phyloP scores from a whole-genome alignment of 2,888 invertebrate genomes.

The Notodonta dromedarius region DNA sequence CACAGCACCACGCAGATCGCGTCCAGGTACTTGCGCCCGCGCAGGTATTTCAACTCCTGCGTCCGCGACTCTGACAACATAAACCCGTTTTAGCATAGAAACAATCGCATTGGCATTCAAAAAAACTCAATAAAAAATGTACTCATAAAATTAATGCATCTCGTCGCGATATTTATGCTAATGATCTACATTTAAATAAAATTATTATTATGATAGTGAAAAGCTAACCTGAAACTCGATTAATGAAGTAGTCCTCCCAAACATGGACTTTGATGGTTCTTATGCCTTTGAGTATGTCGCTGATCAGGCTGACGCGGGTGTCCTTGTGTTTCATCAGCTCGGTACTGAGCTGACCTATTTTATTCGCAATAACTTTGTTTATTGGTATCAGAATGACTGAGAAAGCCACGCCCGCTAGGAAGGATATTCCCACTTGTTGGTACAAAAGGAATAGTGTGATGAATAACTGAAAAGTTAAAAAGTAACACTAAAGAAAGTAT shows the following conservation, averaged over 20 bases:
- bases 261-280: constrained; percentile 95
- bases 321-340: constrained; percentile 97
- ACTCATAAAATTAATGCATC: background rate
- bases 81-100: background rate
- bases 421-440: constrained; percentile 94
- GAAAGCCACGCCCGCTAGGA: constrained; percentile 95
- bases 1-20: constrained; percentile 99
- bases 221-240: constrained; percentile 86
- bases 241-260: constrained; percentile 95
- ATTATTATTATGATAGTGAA: too few relatives aligned
- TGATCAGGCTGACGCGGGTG: constrained; percentile 92
- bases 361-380: constrained; percentile 94
- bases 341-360: constrained; percentile 93
- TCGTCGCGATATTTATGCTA: background rate
- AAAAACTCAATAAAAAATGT: background rate
- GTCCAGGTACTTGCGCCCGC: constrained; percentile 96
- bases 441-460: constrained; percentile 94
- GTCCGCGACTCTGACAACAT: constrained; percentile 83
- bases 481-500: too few relatives aligned
- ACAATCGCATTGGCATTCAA: background rate
- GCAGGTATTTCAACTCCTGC: constrained; percentile 90
- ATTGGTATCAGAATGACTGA: constrained; percentile 95
- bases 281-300: constrained; percentile 94
- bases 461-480: constrained; percentile 84
- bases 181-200: background rate